Base-by-base conservation (phyloP, 2,888 invertebrate species). In the Ochropleura plecta region DNA sequence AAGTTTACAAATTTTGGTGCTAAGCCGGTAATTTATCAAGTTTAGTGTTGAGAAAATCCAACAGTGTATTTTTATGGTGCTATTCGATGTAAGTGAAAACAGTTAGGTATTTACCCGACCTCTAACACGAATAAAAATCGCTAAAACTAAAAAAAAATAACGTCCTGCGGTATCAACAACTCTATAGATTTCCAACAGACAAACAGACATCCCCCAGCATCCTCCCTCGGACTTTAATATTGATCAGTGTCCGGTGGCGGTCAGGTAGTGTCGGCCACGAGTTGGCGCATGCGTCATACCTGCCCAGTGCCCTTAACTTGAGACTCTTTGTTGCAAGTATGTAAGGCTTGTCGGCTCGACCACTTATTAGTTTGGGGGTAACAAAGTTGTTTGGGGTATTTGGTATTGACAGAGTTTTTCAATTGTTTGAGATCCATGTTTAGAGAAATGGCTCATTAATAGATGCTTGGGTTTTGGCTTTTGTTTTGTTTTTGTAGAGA, bases 161-260 rank as follows among this genome's bases (percentile, higher is more conserved):
- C 4, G 2, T 16, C 9, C 1, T 0, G 0, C 30, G 85, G 90
- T 93, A 87, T 77, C 79, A 93, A 9, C 94, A 90, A n/a, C 95
- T 95, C 93, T 85, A 90, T 91, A 84, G 14, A 90, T 3, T 88
- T 93, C 79, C 57, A 68, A 93, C 95, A 96, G 95, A 96, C 96
- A 96, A 96, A 96, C 96, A 96, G 96, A 95, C 95, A 95, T 92
- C 96, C 95, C 95, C 94, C 95, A 88, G 95, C 95, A 93, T 96
- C 95, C 96, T 95, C 96, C 96, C 96, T 95, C 93, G 96, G 96
- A 96, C 95, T 95, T 96, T 96, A 96, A 96, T 96, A 96, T 96
- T 96, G 96, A 96, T 96, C 96, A 96, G 96, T 96, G 96, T 96
- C 96, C 96, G 91, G 96, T 92, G 95, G 96, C 96, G 96, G 96